Conservation (phyloP, 2,888 invertebrate genomes). For the Melanostoma mellinum region DNA sequence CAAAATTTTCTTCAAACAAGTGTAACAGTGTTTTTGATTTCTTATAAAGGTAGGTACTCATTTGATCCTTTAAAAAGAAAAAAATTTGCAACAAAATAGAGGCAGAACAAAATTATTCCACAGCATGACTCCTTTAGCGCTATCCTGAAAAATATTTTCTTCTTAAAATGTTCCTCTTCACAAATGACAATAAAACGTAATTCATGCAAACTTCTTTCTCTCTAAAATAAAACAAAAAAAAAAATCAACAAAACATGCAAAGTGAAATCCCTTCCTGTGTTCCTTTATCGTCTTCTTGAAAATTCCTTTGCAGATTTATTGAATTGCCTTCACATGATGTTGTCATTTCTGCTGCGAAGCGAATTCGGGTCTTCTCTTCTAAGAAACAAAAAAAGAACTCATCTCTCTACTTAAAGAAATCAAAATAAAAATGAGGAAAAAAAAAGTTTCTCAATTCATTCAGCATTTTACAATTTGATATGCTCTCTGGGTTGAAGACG, state of each 20-base stretch:
- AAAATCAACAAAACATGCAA: neutral
- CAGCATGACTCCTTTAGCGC: neutral
- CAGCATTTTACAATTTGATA: slow-evolving; percentile 51
- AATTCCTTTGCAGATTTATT: slow-evolving; percentile 37
- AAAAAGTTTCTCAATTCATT: slow-evolving; percentile 45
- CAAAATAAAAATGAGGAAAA: neutral
- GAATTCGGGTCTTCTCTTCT: neutral
- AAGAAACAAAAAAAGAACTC: neutral
- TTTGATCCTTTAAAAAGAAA: neutral
- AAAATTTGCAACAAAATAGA: neutral
- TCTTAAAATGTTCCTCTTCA: neutral
- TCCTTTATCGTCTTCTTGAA: neutral
- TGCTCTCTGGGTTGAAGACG: slow-evolving; percentile 27
- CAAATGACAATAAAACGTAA: slow-evolving; percentile 4
- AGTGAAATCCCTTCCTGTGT: slow-evolving; percentile 24
- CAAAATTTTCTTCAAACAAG: too few relatives aligned
- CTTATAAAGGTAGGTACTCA: neutral
- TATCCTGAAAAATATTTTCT: neutral
- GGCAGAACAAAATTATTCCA: neutral
- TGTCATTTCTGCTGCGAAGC: neutral
- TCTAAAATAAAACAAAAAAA: neutral
- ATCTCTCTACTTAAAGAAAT: neutral
- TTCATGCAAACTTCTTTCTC: neutral
- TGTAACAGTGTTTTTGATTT: slow-evolving; percentile 10
- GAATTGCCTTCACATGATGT: slow-evolving; percentile 30